Evolutionary conservation across 2,888 invertebrate species (phyloP).

Genomic region (Linnaemya vulpina): DNA sequence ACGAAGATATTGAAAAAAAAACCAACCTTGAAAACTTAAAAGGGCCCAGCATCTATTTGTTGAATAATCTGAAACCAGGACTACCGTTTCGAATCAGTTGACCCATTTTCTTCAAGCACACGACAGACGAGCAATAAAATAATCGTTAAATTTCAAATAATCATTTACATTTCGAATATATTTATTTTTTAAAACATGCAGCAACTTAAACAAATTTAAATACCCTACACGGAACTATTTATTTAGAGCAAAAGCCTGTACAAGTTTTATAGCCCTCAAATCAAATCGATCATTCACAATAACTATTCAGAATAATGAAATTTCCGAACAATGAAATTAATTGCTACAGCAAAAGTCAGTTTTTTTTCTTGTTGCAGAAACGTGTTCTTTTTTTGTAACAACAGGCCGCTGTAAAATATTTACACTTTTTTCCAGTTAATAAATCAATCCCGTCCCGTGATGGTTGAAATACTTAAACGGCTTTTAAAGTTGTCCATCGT

Average conservation of each 20-base stretch:
- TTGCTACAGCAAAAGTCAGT: not conserved
- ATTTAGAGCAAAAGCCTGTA: not conserved
- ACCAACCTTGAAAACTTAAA: slow-evolving; percentile 51
- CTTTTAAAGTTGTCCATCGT: not conserved
- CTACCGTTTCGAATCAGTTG: slow-evolving; percentile 32
- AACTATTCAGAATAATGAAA: not conserved
- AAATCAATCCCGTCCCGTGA: slow-evolving; percentile 12
- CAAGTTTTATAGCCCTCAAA: not conserved
- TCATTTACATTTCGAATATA: no score
- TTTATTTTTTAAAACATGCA: no score
- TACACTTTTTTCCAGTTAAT: not conserved
- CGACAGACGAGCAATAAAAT: slow-evolving; percentile 16
- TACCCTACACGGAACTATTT: not conserved
- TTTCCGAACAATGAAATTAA: not conserved
- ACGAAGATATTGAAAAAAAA: slow-evolving; percentile 17
- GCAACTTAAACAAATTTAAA: no score
- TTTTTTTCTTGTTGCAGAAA: not conserved
- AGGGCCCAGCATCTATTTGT: slow-evolving; percentile 22
- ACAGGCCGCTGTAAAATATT: not conserved
- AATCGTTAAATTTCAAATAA: slow-evolving; percentile 49
- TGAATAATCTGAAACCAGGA: slow-evolving; percentile 43
- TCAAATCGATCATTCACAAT: not conserved
- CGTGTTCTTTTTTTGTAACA: not conserved
- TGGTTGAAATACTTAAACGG: slow-evolving; percentile 20
- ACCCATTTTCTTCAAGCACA: slow-evolving; percentile 9